Base-by-base conservation (phyloP, 1,140 invertebrate species). In the Xylocopa sonorina region DNA sequence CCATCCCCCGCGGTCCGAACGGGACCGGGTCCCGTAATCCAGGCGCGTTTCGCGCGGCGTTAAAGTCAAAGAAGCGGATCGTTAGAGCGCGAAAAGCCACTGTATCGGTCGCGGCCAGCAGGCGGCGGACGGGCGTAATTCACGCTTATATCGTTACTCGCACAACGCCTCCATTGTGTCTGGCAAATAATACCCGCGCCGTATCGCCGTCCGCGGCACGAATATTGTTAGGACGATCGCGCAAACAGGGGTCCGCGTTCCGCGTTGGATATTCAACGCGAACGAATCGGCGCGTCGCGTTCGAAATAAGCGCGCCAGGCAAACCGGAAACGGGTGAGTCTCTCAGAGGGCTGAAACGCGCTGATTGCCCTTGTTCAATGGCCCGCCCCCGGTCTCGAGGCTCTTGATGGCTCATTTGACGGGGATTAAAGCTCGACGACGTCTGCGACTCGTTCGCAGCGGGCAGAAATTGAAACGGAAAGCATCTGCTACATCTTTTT, bases 171-270 rank as follows among this genome's bases (percentile, higher is more conserved):
- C 75, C 55, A 78, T 78, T 78, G 75, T 78, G 24, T 9, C n/a
- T 6, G 0, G 66, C 24, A 71, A 78, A 69, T 71, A 78, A 78
- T 78, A 50, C 73, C 66, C 43, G 50, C 68, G 50, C 68, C 67
- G n/a, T 72, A 64, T 72, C 77, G 58, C 68, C n/a, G 29, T 58
- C 62, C 60, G 68, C 53, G 46, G 51, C 48, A 62, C 46, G 68
- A 55, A 73, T 78, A 50, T 60, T 69, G 50, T 63, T 57, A 60
- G 82, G 27, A 57, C 53, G 51, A 51, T 74, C 71, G 71, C 55
- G 72, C 58, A 69, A 81, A 83, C 75, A 75, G 73, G 75, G 78
- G 81, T 88, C 84, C 84, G 86, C 82, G 81, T 83, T 83, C 80
- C 79, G 86, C 78, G 3, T 29, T 6, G 32, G n/a, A 1, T 41